Evolutionary conservation across 2,888 invertebrate genomes (phyloP).

Genomic region (Mimumesa dahlbomi): DNA sequence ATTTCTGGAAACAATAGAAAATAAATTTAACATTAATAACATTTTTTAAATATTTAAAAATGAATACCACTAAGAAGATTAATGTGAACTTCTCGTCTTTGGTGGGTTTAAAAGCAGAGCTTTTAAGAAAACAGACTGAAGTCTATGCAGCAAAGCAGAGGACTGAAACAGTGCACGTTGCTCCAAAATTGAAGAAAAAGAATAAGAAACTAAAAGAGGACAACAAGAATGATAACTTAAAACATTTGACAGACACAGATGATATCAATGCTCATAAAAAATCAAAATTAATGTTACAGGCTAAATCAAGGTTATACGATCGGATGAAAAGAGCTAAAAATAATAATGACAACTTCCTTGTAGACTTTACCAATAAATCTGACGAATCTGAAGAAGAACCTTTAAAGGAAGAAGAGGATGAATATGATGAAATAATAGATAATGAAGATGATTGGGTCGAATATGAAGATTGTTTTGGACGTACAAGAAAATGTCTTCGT

Average conservation of each 20-base stretch:
- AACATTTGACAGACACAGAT: conserved; percentile 67
- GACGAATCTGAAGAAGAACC: conserved; percentile 68
- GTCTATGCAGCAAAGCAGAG: conserved; percentile 85
- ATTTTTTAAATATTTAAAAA: conserved; percentile 49
- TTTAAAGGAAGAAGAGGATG: conserved; percentile 59
- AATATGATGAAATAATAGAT: conserved; percentile 54
- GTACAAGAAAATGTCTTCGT: conserved; percentile 91
- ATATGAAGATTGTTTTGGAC: conserved; percentile 92
- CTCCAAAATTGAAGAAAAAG: conserved; percentile 60
- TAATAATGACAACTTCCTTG: conserved; percentile 70
- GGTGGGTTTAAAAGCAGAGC: conserved; percentile 93
- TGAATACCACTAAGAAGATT: conserved; percentile 75
- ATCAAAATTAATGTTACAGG: conserved; percentile 79
- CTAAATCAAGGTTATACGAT: conserved; percentile 75
- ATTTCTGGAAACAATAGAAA: neutral
- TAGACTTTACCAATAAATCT: conserved; percentile 75
- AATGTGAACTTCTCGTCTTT: conserved; percentile 80
- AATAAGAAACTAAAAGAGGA: conserved; percentile 76
- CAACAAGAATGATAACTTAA: conserved; percentile 62
- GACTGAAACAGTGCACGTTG: conserved; percentile 41
- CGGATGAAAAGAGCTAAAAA: conserved; percentile 71
- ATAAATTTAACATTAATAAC: neutral
- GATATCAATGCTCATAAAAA: conserved; percentile 70
- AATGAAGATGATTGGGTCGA: conserved; percentile 87
- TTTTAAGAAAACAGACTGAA: conserved; percentile 92